Conservation (phyloP, 2,888 invertebrate genomes). For the Tiphia femorata region DNA sequence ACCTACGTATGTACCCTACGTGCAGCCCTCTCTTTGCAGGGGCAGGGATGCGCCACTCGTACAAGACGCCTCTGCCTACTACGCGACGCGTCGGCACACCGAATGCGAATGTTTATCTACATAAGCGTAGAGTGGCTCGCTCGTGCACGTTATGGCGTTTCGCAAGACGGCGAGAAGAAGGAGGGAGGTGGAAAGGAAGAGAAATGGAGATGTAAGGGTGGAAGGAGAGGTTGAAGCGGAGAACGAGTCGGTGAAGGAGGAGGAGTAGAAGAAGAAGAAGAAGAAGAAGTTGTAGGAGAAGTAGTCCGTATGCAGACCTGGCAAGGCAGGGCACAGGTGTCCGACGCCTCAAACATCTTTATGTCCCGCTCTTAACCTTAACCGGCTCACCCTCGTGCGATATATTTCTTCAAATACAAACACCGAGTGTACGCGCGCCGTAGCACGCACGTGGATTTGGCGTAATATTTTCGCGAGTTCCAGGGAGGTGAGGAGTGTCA, state of each 20-base stretch:
- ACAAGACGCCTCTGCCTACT: background rate
- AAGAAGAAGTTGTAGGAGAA: constrained; percentile 18
- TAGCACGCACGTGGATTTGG: too few relatives aligned
- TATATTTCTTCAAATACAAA: constrained; percentile 43
- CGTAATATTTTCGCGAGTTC: too few relatives aligned
- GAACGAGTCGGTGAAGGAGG: constrained; percentile 7
- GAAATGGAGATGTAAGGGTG: constrained; percentile 12
- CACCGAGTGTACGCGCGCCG: constrained; percentile 3
- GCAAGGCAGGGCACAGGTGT: constrained; percentile 59
- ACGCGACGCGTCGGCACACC: background rate
- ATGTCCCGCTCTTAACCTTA: constrained; percentile 56
- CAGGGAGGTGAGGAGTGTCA: too few relatives aligned
- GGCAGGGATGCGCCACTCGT: too few relatives aligned
- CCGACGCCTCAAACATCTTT: constrained; percentile 64
- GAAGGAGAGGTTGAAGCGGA: constrained; percentile 3
- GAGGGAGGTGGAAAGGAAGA: constrained; percentile 29
- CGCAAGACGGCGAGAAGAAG: constrained; percentile 20
- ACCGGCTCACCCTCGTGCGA: constrained; percentile 45
- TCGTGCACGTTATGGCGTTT: constrained; percentile 35
- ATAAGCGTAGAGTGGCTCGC: constrained; percentile 14
- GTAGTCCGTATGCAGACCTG: constrained; percentile 49
- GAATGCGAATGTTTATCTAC: constrained; percentile 13
- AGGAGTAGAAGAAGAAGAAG: constrained; percentile 1
- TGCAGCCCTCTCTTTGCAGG: too few relatives aligned
- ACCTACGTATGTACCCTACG: constrained; percentile 53